Conservation (phyloP, 1,140 invertebrate species). For the Ptiloglossa arizonensis region DNA sequence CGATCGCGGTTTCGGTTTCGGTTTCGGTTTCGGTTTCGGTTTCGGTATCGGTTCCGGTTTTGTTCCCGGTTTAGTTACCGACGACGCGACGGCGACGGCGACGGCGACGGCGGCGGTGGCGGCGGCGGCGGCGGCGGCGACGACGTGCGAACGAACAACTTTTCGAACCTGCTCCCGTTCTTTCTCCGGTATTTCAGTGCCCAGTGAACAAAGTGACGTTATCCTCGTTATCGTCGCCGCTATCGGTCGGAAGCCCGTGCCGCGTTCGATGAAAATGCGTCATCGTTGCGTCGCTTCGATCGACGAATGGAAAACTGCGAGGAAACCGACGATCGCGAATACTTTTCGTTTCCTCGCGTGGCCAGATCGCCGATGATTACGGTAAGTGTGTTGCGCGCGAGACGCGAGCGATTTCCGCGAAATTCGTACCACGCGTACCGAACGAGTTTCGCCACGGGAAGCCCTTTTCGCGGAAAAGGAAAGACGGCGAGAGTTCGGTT, state of each 20-base stretch:
- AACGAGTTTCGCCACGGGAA: too few species aligned
- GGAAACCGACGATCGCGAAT: slow-evolving; percentile 24
- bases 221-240: slow-evolving; percentile 59
- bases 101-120: too few species aligned
- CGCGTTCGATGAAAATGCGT: slow-evolving; percentile 36
- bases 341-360: slow-evolving; percentile 32
- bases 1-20: too few species aligned
- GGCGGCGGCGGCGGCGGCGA: too few species aligned
- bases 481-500: too few species aligned
- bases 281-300: slow-evolving; percentile 26
- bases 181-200: slow-evolving; percentile 61
- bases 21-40: too few species aligned
- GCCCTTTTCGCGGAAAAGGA: too few species aligned
- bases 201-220: slow-evolving; percentile 66
- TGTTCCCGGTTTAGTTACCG: too few species aligned
- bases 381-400: slow-evolving; percentile 54
- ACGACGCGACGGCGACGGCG: too few species aligned
- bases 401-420: neutral
- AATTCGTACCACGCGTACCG: neutral
- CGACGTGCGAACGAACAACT: neutral
- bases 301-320: slow-evolving; percentile 62
- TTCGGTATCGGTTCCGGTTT: too few species aligned
- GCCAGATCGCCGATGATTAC: slow-evolving; percentile 43
- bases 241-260: slow-evolving; percentile 44
- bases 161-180: slow-evolving; percentile 35